Evolutionary conservation across 2,797 vertebrate species (phyloP).

Genomic region (Spea hammondii): DNA sequence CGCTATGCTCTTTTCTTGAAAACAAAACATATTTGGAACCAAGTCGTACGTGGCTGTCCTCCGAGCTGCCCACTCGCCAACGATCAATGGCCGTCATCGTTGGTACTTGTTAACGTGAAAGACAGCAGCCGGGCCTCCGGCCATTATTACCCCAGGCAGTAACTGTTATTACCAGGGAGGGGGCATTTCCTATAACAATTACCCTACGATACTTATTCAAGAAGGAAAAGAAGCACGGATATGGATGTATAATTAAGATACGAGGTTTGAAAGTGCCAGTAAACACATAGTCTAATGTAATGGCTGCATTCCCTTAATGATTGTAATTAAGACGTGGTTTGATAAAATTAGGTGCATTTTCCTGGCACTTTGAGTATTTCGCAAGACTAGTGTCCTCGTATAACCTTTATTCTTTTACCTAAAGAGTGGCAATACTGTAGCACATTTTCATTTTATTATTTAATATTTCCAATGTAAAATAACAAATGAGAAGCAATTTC

Average conservation of each 20-base stretch:
- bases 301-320: background rate
- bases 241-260: too few species aligned
- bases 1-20: slow-evolving; percentile 10
- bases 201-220: background rate
- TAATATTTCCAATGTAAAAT: too few species aligned
- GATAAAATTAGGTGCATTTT: background rate
- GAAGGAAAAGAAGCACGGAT: background rate
- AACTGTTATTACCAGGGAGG: too few species aligned
- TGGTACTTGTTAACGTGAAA: too few species aligned
- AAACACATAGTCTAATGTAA: too few species aligned
- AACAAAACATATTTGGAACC: slow-evolving; percentile 13
- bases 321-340: background rate
- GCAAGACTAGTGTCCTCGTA: background rate
- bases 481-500: too few species aligned
- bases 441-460: too few species aligned
- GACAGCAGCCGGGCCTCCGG: too few species aligned
- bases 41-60: background rate
- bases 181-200: background rate
- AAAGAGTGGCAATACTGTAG: too few species aligned
- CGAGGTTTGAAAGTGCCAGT: too few species aligned
- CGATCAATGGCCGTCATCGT: too few species aligned
- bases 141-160: too few species aligned
- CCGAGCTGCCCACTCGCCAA: background rate
- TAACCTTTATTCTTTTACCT: background rate
- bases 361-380: background rate